phyloP scores from a whole-genome alignment of 1,140 invertebrate genomes.

The Drosophila nikananu region DNA sequence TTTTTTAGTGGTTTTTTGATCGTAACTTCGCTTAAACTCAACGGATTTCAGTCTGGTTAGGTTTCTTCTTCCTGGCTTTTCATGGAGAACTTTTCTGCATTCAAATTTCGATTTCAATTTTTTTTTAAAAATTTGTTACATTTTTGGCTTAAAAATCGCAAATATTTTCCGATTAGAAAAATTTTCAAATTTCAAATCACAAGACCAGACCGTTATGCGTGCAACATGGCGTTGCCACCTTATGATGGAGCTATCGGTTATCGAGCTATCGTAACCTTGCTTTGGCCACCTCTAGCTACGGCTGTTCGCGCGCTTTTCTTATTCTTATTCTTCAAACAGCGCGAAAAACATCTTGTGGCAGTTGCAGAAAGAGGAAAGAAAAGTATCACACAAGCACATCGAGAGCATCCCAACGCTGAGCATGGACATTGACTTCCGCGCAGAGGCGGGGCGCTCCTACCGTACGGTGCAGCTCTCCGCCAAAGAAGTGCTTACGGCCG shows the following conservation, averaged over 20 bases:
- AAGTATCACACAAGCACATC: background rate
- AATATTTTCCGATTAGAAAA: too few species aligned
- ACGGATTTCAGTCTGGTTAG: too few species aligned
- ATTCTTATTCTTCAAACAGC: conserved; percentile 23
- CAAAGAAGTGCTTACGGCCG: conserved; percentile 78
- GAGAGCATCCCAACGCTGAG: conserved; percentile 13
- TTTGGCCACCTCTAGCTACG: conserved; percentile 23
- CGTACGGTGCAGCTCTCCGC: conserved; percentile 79
- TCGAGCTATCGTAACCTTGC: background rate
- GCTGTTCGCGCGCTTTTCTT: conserved; percentile 65
- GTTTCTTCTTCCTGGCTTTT: too few species aligned
- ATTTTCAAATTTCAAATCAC: background rate
- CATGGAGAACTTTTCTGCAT: too few species aligned
- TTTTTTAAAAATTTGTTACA: too few species aligned
- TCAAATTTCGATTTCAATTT: too few species aligned
- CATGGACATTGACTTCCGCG: conserved; percentile 67
- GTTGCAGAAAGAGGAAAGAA: background rate
- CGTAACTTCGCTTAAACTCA: too few species aligned
- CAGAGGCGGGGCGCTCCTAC: conserved; percentile 70
- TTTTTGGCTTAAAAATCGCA: too few species aligned
- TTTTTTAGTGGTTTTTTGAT: too few species aligned
- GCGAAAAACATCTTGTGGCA: conserved; percentile 20
- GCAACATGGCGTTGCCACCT: background rate
- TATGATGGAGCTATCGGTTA: background rate
- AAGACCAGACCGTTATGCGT: background rate